Base-by-base conservation (phyloP, 2,888 invertebrate genomes). In the Pseudolycoriella hygida region DNA sequence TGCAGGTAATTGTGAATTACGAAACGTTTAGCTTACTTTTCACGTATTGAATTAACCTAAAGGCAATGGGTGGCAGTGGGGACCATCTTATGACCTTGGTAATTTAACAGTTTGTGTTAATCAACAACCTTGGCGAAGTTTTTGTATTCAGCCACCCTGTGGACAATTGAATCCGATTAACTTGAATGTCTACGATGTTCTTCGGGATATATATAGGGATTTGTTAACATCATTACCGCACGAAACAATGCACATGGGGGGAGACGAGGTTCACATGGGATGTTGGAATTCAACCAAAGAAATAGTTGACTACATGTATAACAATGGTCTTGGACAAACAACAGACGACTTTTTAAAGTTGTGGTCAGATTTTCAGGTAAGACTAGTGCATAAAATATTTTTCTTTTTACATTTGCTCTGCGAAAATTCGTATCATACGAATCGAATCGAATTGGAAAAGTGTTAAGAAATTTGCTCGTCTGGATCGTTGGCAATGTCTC, bases 51-150 rank as follows among this genome's bases (percentile, higher is more conserved):
- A 14, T 34, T 39, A 5, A 14, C 2, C 82, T 25, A 8, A 25
- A 1, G 84, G 84, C 18, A 79, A 77, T 51, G 88, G 87, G 1
- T 88, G 87, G 86, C 81, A 86, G 58, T 84, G 85, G 84, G 86
- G 86, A 3, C 60, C 64, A 3, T 56, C 61, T 12, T 67, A 66
- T 2, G 73, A 73, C 0, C 58, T 77, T 41, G 80, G 80, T 17
- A 68, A 78, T 48, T 64, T 81, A 48, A 74, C 74, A 1, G 74
- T 80, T 8, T 81, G 81, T 54, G 63, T 77, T 1, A 75, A 77
- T 54, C 62, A 69, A 50, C 70, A 74, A 46, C 78, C 80, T 0
- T 88, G 85, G 85, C 69, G 79, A 2, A 61, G 67, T 1, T 73
- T 67, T 50, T 88, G 88, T 57, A 73, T 83, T 44, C 79, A 87